Evolutionary conservation across 2,888 invertebrate genomes (phyloP).

Genomic region (Tachystola acroxantha): DNA sequence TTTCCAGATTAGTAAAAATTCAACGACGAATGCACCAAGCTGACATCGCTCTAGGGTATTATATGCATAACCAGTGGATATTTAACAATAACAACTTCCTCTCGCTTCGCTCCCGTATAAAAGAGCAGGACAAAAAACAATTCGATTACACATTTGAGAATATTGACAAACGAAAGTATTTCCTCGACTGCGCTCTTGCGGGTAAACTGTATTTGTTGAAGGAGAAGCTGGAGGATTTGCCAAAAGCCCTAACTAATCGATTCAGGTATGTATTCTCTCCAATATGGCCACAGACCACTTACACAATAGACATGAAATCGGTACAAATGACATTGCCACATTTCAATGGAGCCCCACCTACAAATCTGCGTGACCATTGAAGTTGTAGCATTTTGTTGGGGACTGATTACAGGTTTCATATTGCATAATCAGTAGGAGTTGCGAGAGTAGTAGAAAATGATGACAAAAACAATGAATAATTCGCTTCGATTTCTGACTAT

Average conservation of each 20-base stretch:
- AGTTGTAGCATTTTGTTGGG: no score
- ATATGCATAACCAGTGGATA: slow-evolving; percentile 86
- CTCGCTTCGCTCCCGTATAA: slow-evolving; percentile 65
- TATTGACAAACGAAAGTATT: slow-evolving; percentile 45
- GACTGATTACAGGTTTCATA: no score
- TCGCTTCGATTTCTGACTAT: no score
- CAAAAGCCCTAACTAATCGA: slow-evolving; percentile 67
- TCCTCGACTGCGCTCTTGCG: slow-evolving; percentile 54
- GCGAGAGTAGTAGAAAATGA: no score
- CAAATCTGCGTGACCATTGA: no score
- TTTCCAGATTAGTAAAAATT: slow-evolving; percentile 84
- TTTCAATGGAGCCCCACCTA: no score
- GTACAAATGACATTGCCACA: no score
- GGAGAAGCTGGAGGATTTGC: slow-evolving; percentile 79
- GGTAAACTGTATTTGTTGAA: slow-evolving; percentile 82
- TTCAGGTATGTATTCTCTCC: slow-evolving; percentile 55
- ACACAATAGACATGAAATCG: no score
- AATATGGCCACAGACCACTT: no score
- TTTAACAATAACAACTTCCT: slow-evolving; percentile 82
- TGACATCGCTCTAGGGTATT: slow-evolving; percentile 85
- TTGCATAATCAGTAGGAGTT: no score
- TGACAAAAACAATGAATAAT: no score
- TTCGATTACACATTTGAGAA: slow-evolving; percentile 80
- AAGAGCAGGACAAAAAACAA: slow-evolving; percentile 60
- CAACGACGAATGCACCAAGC: slow-evolving; percentile 90